Percentiles rank a stretch among this genome's conserved stretches.
Conservation (phyloP, 2,888 invertebrate genomes). For the Nasonovia ribisnigri region DNA sequence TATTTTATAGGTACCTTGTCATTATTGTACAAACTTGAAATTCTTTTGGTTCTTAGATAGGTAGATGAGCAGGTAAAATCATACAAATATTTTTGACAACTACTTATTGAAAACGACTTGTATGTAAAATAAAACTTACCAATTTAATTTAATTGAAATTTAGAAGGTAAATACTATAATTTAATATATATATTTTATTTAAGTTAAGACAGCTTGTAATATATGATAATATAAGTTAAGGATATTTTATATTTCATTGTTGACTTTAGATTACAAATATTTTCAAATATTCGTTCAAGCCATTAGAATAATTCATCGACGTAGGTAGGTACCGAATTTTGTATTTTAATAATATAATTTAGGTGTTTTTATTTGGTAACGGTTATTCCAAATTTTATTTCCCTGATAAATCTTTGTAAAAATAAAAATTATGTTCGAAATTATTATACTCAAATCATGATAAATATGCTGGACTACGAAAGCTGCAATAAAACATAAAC, state of each 20-base stretch:
- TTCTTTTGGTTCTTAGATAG: background rate
- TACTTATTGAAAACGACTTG: background rate
- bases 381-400: background rate
- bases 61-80: background rate
- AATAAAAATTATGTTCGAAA: background rate
- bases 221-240: background rate
- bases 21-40: background rate
- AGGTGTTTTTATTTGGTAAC: background rate
- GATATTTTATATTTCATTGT: background rate
- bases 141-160: background rate
- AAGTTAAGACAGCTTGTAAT: background rate
- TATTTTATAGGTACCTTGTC: background rate
- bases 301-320: background rate
- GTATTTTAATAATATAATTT: background rate
- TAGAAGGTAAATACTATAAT: background rate
- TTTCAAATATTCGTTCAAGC: background rate
- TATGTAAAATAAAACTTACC: background rate
- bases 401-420: background rate
- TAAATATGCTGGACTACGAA: background rate
- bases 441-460: constrained; percentile 12
- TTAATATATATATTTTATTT: too few relatives aligned
- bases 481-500: background rate
- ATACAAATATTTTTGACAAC: background rate
- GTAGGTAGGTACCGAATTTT: background rate
- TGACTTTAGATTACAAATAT: background rate